Evolutionary conservation across 2,888 invertebrate species (phyloP), one percentile per base, ranked within the genome.

Genomic region (Polietes domitor): DNA sequence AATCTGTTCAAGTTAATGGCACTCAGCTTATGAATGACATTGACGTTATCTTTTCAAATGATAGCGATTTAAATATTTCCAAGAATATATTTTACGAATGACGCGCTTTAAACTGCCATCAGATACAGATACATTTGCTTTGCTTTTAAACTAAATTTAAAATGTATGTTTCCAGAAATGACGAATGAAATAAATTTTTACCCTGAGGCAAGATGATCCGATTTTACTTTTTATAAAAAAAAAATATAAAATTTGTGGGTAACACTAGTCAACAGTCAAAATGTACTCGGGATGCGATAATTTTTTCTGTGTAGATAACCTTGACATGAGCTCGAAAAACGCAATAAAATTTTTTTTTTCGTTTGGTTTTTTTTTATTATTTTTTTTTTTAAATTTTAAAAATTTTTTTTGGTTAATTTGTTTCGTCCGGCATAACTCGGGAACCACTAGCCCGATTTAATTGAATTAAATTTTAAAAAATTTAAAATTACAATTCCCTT

Each of bases 261-360:
- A 61, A 28, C n/a, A n/a, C n/a, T 61, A 61, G 55, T n/a, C 55
- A 58, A 32, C 32, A 32, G n/a, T n/a, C n/a, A n/a, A n/a, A n/a
- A n/a, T n/a, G n/a, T n/a, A n/a, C n/a, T n/a, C n/a, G n/a, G n/a
- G n/a, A n/a, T n/a, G n/a, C n/a, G n/a, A n/a, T n/a, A n/a, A n/a
- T n/a, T n/a, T n/a, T n/a, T n/a, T n/a, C n/a, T n/a, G n/a, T n/a
- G n/a, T n/a, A n/a, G n/a, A n/a, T n/a, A n/a, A n/a, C n/a, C n/a
- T n/a, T n/a, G n/a, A n/a, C n/a, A n/a, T n/a, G n/a, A n/a, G n/a
- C n/a, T n/a, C n/a, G n/a, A n/a, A n/a, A n/a, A n/a, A n/a, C n/a
- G n/a, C n/a, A n/a, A n/a, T n/a, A n/a, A n/a, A n/a, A n/a, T n/a
- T n/a, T n/a, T n/a, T n/a, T n/a, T n/a, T n/a, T n/a, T n/a, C n/a